Base-by-base conservation (phyloP, 2,113 vertebrate genomes). In the human region DNA sequence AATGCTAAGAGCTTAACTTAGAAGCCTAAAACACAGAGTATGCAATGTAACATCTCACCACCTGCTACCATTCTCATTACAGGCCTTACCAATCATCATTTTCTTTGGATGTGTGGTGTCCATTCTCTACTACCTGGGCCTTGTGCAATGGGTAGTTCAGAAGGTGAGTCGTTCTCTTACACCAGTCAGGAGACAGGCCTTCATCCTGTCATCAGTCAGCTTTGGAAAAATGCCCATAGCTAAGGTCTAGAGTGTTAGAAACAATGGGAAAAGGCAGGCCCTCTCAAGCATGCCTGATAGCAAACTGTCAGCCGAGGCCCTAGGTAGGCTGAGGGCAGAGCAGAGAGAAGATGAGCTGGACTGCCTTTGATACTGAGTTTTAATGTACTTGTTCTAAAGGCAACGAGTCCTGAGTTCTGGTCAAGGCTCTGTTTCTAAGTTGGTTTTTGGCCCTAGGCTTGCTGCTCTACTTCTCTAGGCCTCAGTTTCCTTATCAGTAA, bases 81-180 rank as follows among this genome's bases (percentile, higher is more conserved):
- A 99, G 99, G 78, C 98, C 72, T 98, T 99, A 97, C 99, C 99
- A 7, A 99, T 99, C 64, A 95, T 99, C 25, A 96, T 99, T 35
- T 99, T 99, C 99, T 99, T 99, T 98, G 99, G 99, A 91, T 99
- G 99, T 18, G 98, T 99, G 91, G 99, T 99, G 99, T 99, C 99
- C 2, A 94, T 99, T 73, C 99, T 99, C 23, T 99, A 99, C 98
- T 99, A 99, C 96, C 92, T 99, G 4, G 99, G 99, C 0, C 32
- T 99, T 76, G 99, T 99, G 99, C 99, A 99, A 98, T 99, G 99
- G 99, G 2, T 99, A 64, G 99, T 99, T 95, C 84, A 99, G 80
- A 99, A 99, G 99, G 99, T 99, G 98, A 92, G 92, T 16, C 61
- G 32, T 79, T 89, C 40, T 82, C 35, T 43, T 84, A 7, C 9